These are phyloP conservation scores for Pachymerium ferrugineum DNA, from an alignment of 2,888 invertebrate species.

Conservation along the genomic window DNA sequence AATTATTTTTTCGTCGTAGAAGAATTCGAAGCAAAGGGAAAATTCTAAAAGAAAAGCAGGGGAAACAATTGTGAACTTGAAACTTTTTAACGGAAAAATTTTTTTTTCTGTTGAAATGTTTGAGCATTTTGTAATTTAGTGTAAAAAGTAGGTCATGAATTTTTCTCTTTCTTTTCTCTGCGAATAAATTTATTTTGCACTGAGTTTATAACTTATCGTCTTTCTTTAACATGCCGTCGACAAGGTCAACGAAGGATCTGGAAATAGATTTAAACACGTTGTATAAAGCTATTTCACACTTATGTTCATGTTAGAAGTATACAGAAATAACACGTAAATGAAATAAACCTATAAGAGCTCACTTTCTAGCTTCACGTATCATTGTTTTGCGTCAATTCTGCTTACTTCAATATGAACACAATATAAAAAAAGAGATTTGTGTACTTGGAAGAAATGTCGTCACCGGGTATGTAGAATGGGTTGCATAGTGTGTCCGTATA, in stretches of 20 bases:
- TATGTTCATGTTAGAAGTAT: background rate
- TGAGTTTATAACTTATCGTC: background rate
- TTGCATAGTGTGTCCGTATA: slow-evolving; percentile 94
- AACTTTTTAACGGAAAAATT: too few relatives aligned
- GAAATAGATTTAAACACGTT: slow-evolving; percentile 37
- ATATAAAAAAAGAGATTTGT: background rate
- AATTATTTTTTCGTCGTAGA: background rate
- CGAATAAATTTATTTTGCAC: slow-evolving; percentile 2
- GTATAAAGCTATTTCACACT: background rate
- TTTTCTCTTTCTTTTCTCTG: too few relatives aligned
- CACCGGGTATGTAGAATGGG: slow-evolving; percentile 93
- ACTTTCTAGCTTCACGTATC: too few relatives aligned
- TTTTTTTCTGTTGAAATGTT: too few relatives aligned
- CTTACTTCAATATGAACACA: background rate
- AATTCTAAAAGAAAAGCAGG: background rate
- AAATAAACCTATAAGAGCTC: background rate
- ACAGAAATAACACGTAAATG: background rate
- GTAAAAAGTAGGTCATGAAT: too few relatives aligned
- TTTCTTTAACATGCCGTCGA: slow-evolving; percentile 41
- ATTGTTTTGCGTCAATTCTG: background rate
- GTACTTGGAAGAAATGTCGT: slow-evolving; percentile 80
- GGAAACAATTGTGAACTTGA: too few relatives aligned
- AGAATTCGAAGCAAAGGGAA: background rate
- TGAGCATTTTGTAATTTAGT: too few relatives aligned
- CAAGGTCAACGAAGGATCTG: slow-evolving; percentile 46